Percentiles rank a stretch among this genome's conserved stretches.
Conservation (phyloP, 2,113 vertebrate species). For the Eudorcas thomsonii region DNA sequence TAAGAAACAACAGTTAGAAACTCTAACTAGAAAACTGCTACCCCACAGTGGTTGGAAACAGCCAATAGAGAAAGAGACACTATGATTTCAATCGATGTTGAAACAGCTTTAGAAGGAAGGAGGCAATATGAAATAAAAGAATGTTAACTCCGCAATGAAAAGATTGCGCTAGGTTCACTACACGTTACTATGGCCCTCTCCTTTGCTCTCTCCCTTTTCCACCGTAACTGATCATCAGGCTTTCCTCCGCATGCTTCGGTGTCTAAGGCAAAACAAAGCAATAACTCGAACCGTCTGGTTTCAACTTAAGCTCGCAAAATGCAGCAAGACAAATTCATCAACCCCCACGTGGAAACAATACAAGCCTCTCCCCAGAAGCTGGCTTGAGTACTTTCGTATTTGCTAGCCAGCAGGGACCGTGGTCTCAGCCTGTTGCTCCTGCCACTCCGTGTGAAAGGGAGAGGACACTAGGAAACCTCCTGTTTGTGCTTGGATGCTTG, state of each 20-base stretch:
- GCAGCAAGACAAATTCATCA: background rate
- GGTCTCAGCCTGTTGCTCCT: constrained; percentile 44
- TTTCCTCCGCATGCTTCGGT: background rate
- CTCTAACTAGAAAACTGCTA: constrained; percentile 50
- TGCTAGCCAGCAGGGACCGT: background rate
- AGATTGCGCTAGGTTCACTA: background rate
- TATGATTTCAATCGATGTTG: background rate
- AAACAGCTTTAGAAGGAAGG: background rate
- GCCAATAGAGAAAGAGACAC: background rate
- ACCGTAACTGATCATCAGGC: background rate
- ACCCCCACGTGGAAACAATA: background rate
- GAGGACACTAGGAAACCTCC: background rate
- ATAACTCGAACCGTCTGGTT: background rate
- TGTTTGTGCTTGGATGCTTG: rapidly evolving
- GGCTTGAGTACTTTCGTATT: background rate
- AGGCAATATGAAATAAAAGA: background rate
- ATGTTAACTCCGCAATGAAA: background rate
- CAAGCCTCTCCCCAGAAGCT: too few relatives aligned
- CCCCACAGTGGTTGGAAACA: background rate
- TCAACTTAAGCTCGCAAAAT: background rate
- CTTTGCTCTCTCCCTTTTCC: background rate
- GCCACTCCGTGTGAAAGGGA: background rate
- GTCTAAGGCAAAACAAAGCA: background rate
- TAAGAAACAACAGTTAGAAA: constrained; percentile 51
- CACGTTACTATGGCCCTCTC: background rate